Evolutionary conservation across 2,113 vertebrate species (phyloP).

Genomic region (Rhagologus leucostigma): DNA sequence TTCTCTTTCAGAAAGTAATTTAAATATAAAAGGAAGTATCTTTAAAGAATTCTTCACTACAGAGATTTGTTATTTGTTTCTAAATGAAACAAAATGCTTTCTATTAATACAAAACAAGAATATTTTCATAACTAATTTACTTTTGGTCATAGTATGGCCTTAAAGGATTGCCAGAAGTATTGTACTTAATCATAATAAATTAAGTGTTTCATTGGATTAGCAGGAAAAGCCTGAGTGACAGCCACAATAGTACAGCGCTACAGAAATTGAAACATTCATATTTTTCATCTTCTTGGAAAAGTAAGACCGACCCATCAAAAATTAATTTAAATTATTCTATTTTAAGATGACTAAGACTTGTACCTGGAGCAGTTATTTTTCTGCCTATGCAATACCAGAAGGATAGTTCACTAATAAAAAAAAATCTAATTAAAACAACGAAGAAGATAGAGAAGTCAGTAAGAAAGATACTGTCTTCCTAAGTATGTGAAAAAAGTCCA

Average conservation of each 20-base stretch:
- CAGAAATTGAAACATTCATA: not conserved
- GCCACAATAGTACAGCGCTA: not conserved
- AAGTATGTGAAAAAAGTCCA: not conserved
- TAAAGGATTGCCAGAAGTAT: slow-evolving; percentile 9
- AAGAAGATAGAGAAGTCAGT: not conserved
- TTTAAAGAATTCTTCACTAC: not conserved
- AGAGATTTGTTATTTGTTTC: not conserved
- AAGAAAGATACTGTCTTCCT: not conserved
- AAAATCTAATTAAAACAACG: not conserved
- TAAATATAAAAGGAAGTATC: not conserved
- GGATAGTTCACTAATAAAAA: not conserved
- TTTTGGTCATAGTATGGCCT: not conserved
- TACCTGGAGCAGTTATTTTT: not conserved
- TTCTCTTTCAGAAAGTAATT: not conserved
- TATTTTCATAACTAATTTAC: slow-evolving; percentile 6
- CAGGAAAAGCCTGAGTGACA: slow-evolving; percentile 40
- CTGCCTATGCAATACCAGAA: not conserved
- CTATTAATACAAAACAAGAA: not conserved
- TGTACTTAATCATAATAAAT: slow-evolving; percentile 9
- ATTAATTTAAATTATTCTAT: not conserved
- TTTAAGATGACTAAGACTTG: not conserved
- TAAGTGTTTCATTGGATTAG: slow-evolving; percentile 46
- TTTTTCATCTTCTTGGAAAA: not conserved
- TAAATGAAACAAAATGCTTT: not conserved
- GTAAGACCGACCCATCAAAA: not conserved